Evolutionary conservation across 2,888 invertebrate genomes (phyloP), one percentile per base, ranked within the genome.

Genomic region (Sisyra nigra): DNA sequence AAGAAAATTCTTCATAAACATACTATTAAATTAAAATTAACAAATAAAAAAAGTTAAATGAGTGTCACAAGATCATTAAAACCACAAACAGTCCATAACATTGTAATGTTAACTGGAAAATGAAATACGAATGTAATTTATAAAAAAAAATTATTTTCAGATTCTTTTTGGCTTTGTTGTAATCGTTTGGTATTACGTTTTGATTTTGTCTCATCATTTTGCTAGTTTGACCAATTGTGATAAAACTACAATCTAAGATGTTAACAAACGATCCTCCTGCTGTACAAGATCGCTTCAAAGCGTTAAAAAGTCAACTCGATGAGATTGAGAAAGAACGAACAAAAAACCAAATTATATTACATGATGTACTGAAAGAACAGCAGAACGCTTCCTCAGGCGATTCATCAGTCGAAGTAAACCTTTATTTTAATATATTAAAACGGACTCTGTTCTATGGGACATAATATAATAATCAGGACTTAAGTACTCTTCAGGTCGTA

Each of bases 281-380:
- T 18, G 60, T 72, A 10, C 63, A 88, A 76, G 91, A 92, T 51
- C 73, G 87, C 13, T 62, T 92, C 14, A 79, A 84, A 55, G 74
- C 79, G 4, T 65, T 92, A 10, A 81, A 84, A 52, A 69, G 75
- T 36, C 61, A 86, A 8, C 74, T 89, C 31, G 80, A 82, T 57
- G 83, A 87, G 43, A 80, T 91, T 51, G 87, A 89, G 58, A 74
- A 74, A 40, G 87, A 86, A 55, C 70, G 89, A 42, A 67, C 70
- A n/a, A 71, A 78, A 37, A 82, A 83, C 53, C 89, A 91, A 55
- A 76, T 78, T 44, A 87, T 85, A 44, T 71, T 92, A 44, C 77
- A 77, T 41, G 76, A 79, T 45, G 78, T 93, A 47, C 66, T 80
- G 7, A 79, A 84, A 55, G 79, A 82, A 2, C 85, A 87, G 41